Percentiles rank a stretch among this genome's conserved stretches.
Conservation (phyloP, 2,797 vertebrate species). For the Cyclura pinguis region DNA sequence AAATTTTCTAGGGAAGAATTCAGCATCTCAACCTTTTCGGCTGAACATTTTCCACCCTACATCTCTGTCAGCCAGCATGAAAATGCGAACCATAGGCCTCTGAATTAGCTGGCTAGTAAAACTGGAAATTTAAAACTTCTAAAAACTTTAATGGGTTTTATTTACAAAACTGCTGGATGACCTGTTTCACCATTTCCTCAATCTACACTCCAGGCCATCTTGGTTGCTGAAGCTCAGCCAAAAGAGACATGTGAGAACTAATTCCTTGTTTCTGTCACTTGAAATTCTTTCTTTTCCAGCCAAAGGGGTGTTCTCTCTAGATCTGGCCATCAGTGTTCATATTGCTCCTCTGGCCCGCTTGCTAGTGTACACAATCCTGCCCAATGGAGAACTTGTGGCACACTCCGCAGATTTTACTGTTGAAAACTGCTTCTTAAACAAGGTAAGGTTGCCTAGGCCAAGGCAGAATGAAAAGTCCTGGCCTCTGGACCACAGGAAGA, state of each 20-base stretch:
- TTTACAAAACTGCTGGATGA: background rate
- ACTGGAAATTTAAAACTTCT: too few relatives aligned
- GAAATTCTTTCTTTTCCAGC: background rate
- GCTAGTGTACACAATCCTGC: background rate
- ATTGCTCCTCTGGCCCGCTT: background rate
- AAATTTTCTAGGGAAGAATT: too few relatives aligned
- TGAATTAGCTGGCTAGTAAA: background rate
- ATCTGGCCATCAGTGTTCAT: background rate
- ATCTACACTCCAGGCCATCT: background rate
- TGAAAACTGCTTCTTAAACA: constrained; percentile 25
- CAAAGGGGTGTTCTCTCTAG: background rate
- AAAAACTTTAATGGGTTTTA: background rate
- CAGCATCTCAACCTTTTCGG: too few relatives aligned
- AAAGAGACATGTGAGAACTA: background rate
- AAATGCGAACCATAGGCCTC: background rate
- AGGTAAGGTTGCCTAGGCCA: background rate
- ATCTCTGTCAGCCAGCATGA: background rate
- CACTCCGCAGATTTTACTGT: background rate
- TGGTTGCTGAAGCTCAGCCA: background rate
- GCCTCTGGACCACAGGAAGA: background rate
- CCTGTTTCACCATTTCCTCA: background rate
- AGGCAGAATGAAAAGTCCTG: too few relatives aligned
- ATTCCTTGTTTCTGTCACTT: background rate
- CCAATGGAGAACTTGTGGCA: constrained; percentile 13
- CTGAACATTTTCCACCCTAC: too few relatives aligned